A percentile compares a stretch with the other conserved stretches of the same genome.
Evolutionary conservation across 2,888 invertebrate species (phyloP).

Genomic region (Phymatocera aterrima): DNA sequence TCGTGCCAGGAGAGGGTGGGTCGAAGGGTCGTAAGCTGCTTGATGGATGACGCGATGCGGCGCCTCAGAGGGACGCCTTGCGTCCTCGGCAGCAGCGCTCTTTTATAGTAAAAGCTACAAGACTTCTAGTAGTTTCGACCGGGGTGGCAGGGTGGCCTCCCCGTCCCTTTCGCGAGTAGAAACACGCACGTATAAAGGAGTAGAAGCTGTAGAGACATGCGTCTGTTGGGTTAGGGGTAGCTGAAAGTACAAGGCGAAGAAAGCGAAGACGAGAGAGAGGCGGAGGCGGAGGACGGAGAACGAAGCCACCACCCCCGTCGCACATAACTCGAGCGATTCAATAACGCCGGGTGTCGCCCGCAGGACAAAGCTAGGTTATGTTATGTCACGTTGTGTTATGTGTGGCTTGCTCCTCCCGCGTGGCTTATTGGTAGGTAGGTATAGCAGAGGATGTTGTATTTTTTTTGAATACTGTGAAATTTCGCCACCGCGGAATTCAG

Average conservation of each 20-base stretch:
- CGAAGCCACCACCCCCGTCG: constrained; percentile 47
- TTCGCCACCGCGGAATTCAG: constrained; percentile 2
- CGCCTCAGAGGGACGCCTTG: constrained; percentile 60
- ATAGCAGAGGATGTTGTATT: too few species aligned
- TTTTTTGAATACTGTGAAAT: too few species aligned
- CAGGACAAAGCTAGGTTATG: constrained; percentile 54
- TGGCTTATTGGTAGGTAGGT: too few species aligned
- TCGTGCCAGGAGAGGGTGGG: constrained; percentile 49
- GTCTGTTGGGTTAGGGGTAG: background rate
- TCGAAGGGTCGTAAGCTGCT: constrained; percentile 47
- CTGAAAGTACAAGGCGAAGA: background rate
- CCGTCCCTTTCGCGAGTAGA: constrained; percentile 43
- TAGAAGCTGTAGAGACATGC: constrained; percentile 28
- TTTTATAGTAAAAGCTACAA: background rate
- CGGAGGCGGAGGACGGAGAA: constrained; percentile 37
- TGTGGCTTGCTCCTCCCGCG: background rate
- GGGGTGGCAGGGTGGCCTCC: background rate
- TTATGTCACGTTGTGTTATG: background rate
- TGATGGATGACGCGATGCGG: constrained; percentile 61
- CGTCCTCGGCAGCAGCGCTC: constrained; percentile 56
- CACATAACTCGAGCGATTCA: constrained; percentile 57
- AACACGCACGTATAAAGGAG: constrained; percentile 47
- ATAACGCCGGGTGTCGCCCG: constrained; percentile 56
- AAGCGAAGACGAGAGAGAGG: background rate
- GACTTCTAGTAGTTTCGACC: background rate